Conservation (phyloP, 2,113 vertebrate genomes). For the Patagioenas fasciata region DNA sequence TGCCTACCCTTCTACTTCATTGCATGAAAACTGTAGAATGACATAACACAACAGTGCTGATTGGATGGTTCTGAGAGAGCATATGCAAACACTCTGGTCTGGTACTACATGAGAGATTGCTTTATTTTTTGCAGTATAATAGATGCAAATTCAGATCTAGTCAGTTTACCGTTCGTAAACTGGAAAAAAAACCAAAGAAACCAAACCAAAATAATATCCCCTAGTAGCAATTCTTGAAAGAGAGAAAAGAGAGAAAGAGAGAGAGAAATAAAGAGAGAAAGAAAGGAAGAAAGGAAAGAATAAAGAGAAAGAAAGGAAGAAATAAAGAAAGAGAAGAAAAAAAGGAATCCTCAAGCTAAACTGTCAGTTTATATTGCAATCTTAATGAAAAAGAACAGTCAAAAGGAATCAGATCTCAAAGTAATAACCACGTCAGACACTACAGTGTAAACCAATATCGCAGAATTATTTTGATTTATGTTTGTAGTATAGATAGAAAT, state of each 20-base stretch:
- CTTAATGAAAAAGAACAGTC: constrained; percentile 56
- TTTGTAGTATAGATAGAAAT: constrained; percentile 42
- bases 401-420: constrained; percentile 30
- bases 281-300: too few species aligned
- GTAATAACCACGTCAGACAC: constrained; percentile 46
- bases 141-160: constrained; percentile 15
- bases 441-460: constrained; percentile 44
- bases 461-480: constrained; percentile 72
- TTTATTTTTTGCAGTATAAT: constrained; percentile 11
- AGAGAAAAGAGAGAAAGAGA: background rate
- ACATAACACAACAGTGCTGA: background rate
- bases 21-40: background rate
- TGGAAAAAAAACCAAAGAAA: background rate
- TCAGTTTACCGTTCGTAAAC: constrained; percentile 42
- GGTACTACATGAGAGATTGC: background rate
- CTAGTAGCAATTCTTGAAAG: constrained; percentile 10
- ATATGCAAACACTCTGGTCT: background rate
- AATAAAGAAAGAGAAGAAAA: too few species aligned
- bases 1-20: background rate
- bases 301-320: too few species aligned
- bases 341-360: constrained; percentile 12
- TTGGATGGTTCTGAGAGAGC: background rate
- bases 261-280: too few species aligned
- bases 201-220: background rate
- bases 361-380: constrained; percentile 57